phyloP scores from a whole-genome alignment of 2,888 invertebrate species.

The Synanthedon formicaeformis region DNA sequence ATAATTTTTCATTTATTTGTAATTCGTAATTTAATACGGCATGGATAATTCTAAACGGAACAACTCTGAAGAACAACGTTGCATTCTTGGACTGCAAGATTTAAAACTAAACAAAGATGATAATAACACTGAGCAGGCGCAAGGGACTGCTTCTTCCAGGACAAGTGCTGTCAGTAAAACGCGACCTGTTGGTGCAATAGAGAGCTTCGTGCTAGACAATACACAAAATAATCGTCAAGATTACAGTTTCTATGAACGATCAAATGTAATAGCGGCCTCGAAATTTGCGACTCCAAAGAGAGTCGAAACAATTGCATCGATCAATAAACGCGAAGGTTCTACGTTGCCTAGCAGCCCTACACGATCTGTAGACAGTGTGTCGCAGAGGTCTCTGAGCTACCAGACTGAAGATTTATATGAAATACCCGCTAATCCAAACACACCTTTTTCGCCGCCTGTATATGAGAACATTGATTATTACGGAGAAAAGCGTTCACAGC shows the following conservation, averaged over 20 bases:
- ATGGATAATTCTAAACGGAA: conserved; percentile 60
- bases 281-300: conserved; percentile 83
- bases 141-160: conserved; percentile 47
- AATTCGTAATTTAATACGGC: neutral
- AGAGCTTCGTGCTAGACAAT: conserved; percentile 73
- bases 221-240: conserved; percentile 56
- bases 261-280: conserved; percentile 80
- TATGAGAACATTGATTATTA: conserved; percentile 90
- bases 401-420: conserved; percentile 60
- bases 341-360: conserved; percentile 68
- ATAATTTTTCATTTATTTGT: neutral
- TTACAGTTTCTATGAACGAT: conserved; percentile 74
- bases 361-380: conserved; percentile 71
- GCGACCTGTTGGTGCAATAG: conserved; percentile 74
- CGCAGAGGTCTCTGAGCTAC: conserved; percentile 69
- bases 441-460: conserved; percentile 63
- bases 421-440: conserved; percentile 51
- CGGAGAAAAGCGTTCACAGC: conserved; percentile 68
- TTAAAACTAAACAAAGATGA: conserved; percentile 66
- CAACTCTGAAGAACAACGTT: conserved; percentile 55
- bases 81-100: conserved; percentile 63
- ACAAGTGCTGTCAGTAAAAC: conserved; percentile 52
- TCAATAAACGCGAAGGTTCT: conserved; percentile 53
- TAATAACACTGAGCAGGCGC: conserved; percentile 65
- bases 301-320: conserved; percentile 73